Conservation (phyloP, 1,140 invertebrate genomes). For the Eumeta japonica region DNA sequence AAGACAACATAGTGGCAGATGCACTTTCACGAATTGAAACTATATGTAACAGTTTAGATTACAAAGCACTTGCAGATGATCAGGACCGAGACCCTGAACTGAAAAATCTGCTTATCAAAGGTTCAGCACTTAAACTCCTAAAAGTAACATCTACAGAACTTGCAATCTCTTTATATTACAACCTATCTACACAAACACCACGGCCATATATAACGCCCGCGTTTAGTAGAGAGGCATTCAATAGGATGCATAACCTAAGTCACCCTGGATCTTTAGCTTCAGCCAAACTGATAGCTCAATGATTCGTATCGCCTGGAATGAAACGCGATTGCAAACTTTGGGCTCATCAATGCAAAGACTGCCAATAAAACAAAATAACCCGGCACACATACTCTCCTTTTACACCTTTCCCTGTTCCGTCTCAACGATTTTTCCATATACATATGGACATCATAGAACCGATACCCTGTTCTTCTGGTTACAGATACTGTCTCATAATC, state of each 20-base stretch:
- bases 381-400: constrained; percentile 20
- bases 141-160: neutral
- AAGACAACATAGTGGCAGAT: constrained; percentile 4
- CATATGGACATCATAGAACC: constrained; percentile 35
- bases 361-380: constrained; percentile 23
- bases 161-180: constrained; percentile 13
- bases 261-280: constrained; percentile 31
- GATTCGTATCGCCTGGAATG: constrained; percentile 46
- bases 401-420: constrained; percentile 13
- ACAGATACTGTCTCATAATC: constrained; percentile 22
- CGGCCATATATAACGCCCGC: constrained; percentile 19
- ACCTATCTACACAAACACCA: constrained; percentile 8
- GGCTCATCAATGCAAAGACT: constrained; percentile 19
- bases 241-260: constrained; percentile 23
- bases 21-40: constrained; percentile 3
- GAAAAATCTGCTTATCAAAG: neutral
- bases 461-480: constrained; percentile 13
- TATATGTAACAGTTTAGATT: neutral
- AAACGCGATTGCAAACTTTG: constrained; percentile 25
- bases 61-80: neutral
- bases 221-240: constrained; percentile 22
- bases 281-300: constrained; percentile 24
- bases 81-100: constrained; percentile 5
- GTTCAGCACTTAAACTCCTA: too few species aligned
- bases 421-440: constrained; percentile 16